Evolutionary conservation across 2,797 vertebrate species (phyloP).

Genomic region (Sciaenops ocellatus): DNA sequence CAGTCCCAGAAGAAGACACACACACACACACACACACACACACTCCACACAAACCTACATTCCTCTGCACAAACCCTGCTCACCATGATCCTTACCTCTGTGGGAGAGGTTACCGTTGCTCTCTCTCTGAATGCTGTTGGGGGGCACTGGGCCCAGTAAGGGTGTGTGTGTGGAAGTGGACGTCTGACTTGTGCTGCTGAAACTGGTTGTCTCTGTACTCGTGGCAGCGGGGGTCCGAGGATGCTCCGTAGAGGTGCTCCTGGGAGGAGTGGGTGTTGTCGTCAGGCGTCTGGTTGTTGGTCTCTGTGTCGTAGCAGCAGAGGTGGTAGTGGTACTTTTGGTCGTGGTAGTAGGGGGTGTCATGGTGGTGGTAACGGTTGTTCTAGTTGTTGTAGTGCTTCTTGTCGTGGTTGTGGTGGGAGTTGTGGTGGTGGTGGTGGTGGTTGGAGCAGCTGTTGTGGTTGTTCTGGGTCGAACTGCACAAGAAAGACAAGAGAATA

Average conservation of each 20-base stretch:
- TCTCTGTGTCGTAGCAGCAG: conserved; percentile 49
- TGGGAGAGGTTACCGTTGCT: conserved; percentile 92
- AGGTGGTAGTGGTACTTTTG: conserved; percentile 39
- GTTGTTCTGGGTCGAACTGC: conserved; percentile 80
- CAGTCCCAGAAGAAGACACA: not conserved
- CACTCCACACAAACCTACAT: conserved; percentile 28
- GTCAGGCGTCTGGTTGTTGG: conserved; percentile 49
- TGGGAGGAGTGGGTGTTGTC: conserved; percentile 54
- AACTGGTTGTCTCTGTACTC: conserved; percentile 51
- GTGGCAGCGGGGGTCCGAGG: conserved; percentile 53
- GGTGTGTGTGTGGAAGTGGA: conserved; percentile 74
- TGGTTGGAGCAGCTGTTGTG: conserved; percentile 63
- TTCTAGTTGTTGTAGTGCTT: conserved; percentile 29
- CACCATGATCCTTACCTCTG: conserved; percentile 87
- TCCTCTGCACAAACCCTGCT: not conserved
- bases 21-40: conserved; percentile 27
- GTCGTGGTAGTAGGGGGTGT: conserved; percentile 34
- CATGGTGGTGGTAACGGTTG: conserved; percentile 26
- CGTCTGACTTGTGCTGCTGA: conserved; percentile 62
- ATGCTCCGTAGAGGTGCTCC: conserved; percentile 66
- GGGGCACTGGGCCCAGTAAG: conserved; percentile 60
- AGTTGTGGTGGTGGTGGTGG: conserved; percentile 39
- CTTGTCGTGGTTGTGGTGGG: conserved; percentile 39
- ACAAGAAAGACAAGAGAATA: conserved; percentile 5
- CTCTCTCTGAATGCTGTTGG: conserved; percentile 86